phyloP scores from a whole-genome alignment of 2,797 vertebrate species.

The Bovichtus variegatus region DNA sequence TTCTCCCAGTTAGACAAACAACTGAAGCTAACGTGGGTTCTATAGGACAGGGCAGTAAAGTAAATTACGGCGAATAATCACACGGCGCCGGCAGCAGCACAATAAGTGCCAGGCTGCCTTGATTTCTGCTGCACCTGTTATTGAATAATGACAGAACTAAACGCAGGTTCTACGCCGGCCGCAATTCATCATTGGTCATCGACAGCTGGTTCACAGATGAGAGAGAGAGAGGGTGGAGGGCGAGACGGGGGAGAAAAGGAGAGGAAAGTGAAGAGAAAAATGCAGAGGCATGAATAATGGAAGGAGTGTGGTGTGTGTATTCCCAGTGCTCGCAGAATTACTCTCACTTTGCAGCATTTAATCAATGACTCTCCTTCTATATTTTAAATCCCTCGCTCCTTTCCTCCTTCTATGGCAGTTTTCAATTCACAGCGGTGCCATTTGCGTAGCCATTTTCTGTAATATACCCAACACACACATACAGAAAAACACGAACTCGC shows the following conservation, averaged over 20 bases:
- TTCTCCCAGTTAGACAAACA: conserved; percentile 65
- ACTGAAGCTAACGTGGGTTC: conserved; percentile 48
- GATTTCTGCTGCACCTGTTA: conserved; percentile 71
- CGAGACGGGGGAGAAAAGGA: conserved; percentile 23
- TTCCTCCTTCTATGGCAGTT: conserved; percentile 30
- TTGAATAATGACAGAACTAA: conserved; percentile 80
- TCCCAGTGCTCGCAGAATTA: conserved; percentile 82
- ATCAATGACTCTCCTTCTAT: conserved; percentile 82
- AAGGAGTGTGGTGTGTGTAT: conserved; percentile 67
- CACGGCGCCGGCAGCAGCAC: conserved; percentile 53
- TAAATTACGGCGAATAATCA: conserved; percentile 74
- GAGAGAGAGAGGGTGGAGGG: conserved; percentile 34
- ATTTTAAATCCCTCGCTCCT: conserved; percentile 68
- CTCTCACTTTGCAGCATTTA: conserved; percentile 86
- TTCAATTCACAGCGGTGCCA: conserved; percentile 56
- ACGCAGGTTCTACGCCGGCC: conserved; percentile 66
- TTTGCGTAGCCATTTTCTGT: conserved; percentile 61
- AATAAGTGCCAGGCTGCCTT: conserved; percentile 68
- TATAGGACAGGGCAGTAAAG: conserved; percentile 47
- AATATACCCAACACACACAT: conserved; percentile 32
- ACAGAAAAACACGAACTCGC: conserved; percentile 25
- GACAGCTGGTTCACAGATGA: conserved; percentile 65
- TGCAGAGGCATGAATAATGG: conserved; percentile 75
- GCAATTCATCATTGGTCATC: conserved; percentile 78
- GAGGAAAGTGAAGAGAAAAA: conserved; percentile 52